These are phyloP conservation scores for Helleia helle DNA, from an alignment of 2,888 invertebrate species.

Conservation along the genomic window DNA sequence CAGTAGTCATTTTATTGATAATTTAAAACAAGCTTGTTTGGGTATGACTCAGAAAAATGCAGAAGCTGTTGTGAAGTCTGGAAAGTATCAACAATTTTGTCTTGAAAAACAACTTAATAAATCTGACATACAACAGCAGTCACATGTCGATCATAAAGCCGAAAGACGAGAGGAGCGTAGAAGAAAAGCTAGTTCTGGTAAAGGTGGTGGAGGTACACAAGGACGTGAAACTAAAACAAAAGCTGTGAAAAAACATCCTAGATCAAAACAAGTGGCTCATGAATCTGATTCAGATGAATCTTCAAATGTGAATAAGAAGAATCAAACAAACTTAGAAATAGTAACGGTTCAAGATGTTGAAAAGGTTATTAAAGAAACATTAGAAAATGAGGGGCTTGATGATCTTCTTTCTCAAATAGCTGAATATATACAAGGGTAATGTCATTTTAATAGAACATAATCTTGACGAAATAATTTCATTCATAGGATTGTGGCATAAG, in stretches of 20 bases:
- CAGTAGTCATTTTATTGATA: slow-evolving; percentile 79
- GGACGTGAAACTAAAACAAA: slow-evolving; percentile 97
- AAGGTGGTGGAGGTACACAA: slow-evolving; percentile 93
- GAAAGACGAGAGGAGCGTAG: slow-evolving; percentile 91
- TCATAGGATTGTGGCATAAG: background rate
- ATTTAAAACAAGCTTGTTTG: slow-evolving; percentile 79
- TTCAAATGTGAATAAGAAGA: slow-evolving; percentile 49
- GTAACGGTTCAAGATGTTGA: slow-evolving; percentile 79
- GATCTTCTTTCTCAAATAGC: slow-evolving; percentile 81
- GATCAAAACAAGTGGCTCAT: slow-evolving; percentile 68
- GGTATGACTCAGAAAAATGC: slow-evolving; percentile 78
- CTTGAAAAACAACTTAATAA: slow-evolving; percentile 78
- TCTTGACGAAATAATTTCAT: slow-evolving; percentile 1
- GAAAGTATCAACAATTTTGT: slow-evolving; percentile 83
- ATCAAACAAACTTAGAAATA: slow-evolving; percentile 71
- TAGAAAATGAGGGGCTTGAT: slow-evolving; percentile 83
- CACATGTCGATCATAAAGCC: slow-evolving; percentile 67
- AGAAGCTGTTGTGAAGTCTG: slow-evolving; percentile 78
- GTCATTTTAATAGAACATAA: slow-evolving; percentile 6
- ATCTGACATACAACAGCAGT: slow-evolving; percentile 40
- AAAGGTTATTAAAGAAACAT: slow-evolving; percentile 68
- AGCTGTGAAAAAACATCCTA: slow-evolving; percentile 87
- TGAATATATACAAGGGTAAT: slow-evolving; percentile 77
- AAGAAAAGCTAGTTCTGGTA: slow-evolving; percentile 89
- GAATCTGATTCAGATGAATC: slow-evolving; percentile 81